Percentiles rank a stretch among this genome's conserved stretches.
These are phyloP conservation scores for Lampris incognitus DNA, from an alignment of 2,113 vertebrate species.

Conservation along the genomic window DNA sequence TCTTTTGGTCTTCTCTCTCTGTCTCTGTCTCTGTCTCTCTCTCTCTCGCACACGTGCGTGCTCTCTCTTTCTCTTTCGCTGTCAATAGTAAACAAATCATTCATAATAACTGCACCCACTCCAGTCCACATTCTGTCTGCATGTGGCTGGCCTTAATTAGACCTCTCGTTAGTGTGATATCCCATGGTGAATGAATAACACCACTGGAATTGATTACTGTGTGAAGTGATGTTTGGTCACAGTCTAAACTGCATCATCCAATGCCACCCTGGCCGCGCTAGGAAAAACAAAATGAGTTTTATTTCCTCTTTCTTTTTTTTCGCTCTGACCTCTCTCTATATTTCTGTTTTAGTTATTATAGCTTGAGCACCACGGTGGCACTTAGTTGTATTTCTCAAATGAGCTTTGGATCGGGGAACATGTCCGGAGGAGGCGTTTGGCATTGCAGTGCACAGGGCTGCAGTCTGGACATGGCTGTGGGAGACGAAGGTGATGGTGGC, in stretches of 20 bases:
- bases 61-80: not conserved
- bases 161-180: not conserved
- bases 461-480: conserved; percentile 42
- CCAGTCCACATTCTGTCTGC: not conserved
- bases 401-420: conserved; percentile 47
- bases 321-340: not conserved
- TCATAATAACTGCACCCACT: not conserved
- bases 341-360: not conserved
- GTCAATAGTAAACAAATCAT: not conserved
- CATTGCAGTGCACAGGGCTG: conserved; percentile 1
- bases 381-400: not conserved
- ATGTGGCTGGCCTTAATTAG: not conserved
- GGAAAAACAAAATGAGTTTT: not conserved
- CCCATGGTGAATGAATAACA: conserved; percentile 68
- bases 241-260: not conserved
- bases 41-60: not conserved
- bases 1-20: conserved; percentile 32
- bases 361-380: not conserved
- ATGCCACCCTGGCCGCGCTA: no score
- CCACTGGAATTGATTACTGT: not conserved
- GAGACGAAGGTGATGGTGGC: conserved; percentile 54
- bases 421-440: conserved; percentile 5
- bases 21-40: conserved; percentile 14
- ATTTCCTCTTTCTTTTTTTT: not conserved
- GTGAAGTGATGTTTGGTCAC: conserved; percentile 8